Percentiles rank a stretch among this genome's conserved stretches.
phyloP scores from a whole-genome alignment of 2,888 invertebrate species.

The Lysandra bellargus region DNA sequence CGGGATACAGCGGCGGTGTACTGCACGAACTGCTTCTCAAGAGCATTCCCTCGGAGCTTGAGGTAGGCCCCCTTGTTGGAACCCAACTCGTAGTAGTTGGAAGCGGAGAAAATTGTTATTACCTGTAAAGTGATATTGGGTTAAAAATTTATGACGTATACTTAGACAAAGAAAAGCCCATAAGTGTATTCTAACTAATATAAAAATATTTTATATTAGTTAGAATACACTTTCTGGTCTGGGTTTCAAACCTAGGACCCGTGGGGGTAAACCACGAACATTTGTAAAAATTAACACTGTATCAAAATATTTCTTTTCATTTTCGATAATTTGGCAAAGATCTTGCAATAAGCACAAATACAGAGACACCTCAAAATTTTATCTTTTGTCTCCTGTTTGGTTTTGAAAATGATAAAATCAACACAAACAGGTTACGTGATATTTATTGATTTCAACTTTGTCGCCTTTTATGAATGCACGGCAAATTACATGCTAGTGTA shows the following conservation, averaged over 20 bases:
- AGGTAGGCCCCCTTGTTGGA: constrained; percentile 96
- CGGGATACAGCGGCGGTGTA: constrained; percentile 89
- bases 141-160: neutral
- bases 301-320: too few species aligned
- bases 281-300: too few species aligned
- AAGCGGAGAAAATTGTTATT: constrained; percentile 94
- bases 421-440: neutral
- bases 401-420: neutral
- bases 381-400: neutral
- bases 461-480: neutral
- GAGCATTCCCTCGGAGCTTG: constrained; percentile 86
- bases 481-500: neutral
- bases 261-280: too few species aligned
- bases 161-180: too few species aligned
- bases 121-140: constrained; percentile 77
- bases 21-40: constrained; percentile 93
- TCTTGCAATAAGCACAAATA: too few species aligned
- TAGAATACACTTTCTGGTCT: neutral
- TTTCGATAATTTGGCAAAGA: too few species aligned
- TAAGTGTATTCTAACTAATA: too few species aligned
- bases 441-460: neutral
- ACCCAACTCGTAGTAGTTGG: constrained; percentile 97
- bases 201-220: neutral
- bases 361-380: too few species aligned
- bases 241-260: neutral